Base-by-base conservation (phyloP, 2,797 vertebrate species). In the Esox lucius region DNA sequence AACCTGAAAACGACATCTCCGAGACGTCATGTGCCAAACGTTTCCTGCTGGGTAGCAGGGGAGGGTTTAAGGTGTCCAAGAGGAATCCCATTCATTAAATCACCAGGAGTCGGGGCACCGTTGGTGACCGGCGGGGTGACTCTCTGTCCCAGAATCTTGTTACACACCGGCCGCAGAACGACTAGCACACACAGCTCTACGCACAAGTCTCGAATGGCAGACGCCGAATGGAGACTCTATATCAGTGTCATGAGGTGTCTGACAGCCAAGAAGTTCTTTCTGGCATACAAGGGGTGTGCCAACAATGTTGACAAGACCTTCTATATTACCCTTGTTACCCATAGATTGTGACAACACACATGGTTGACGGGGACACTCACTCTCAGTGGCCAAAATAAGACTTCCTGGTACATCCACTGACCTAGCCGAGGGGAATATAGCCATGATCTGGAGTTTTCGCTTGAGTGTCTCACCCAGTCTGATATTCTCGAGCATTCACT, bases 71-170 rank as follows among this genome's bases (percentile, higher is more conserved):
- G 65, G 81, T 87, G 48, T 73, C 48, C 3, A 33, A 15, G 12
- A n/a, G 49, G 73, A 77, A 75, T 87, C 82, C 75, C 88, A 91
- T 92, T 91, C 87, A 91, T 87, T 83, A 90, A 83, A 73, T 80
- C 75, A 78, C 51, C 26, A 71, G 68, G 48, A 31, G 81, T 80
- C 71, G 72, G 77, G 56, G 12, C 56, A 1, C 9, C 24, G 56
- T 24, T 12, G 4, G 53, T 59, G 53, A 19, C 53, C n/a, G 75
- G 75, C 75, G 71, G 28, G 28, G 39, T 48, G 6, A 68, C 48
- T 77, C 77, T 48, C 12, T 71, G 42, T 72, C 66, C 77, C 68
- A 79, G 88, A 26, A 7, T 90, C 80, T 33, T 31, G 31, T 91
- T 87, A 82, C 87, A 72, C 3, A 49, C 42, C 42, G 78, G 77